phyloP scores from a whole-genome alignment of 2,888 invertebrate genomes.

The Cheilosia soror region DNA sequence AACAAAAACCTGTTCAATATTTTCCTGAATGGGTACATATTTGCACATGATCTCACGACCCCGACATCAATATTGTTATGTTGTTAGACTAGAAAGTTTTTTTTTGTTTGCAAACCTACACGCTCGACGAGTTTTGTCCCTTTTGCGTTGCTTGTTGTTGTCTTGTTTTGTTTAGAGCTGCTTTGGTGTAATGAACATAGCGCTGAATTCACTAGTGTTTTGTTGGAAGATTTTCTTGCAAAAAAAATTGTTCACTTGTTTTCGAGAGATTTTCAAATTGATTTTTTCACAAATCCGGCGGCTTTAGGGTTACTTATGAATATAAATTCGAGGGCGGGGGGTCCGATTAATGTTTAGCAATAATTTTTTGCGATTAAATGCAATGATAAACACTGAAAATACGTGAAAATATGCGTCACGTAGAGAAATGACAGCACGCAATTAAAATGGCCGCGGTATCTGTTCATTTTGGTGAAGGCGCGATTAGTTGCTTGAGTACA shows the following conservation, averaged over 20 bases:
- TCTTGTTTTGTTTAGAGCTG: conserved; percentile 66
- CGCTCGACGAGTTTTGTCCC: conserved; percentile 58
- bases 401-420: conserved; percentile 71
- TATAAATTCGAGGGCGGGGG: conserved; percentile 41
- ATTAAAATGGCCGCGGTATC: conserved; percentile 81
- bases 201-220: conserved; percentile 72
- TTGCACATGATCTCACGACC: neutral
- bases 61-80: neutral
- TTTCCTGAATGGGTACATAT: neutral
- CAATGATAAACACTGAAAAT: conserved; percentile 66
- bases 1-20: conserved; percentile 49
- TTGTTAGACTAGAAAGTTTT: conserved; percentile 30
- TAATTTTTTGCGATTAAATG: conserved; percentile 60
- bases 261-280: conserved; percentile 29
- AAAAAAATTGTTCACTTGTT: conserved; percentile 61
- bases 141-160: conserved; percentile 67
- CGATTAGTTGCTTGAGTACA: conserved; percentile 66
- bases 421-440: conserved; percentile 81
- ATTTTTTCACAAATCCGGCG: conserved; percentile 41
- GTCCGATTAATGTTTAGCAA: conserved; percentile 33
- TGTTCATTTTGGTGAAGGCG: conserved; percentile 73
- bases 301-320: conserved; percentile 4
- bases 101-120: conserved; percentile 67
- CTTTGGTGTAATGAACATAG: conserved; percentile 67
- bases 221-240: conserved; percentile 69